phyloP scores from a whole-genome alignment of 2,888 invertebrate genomes.

The Phoenoteleia sp. region DNA sequence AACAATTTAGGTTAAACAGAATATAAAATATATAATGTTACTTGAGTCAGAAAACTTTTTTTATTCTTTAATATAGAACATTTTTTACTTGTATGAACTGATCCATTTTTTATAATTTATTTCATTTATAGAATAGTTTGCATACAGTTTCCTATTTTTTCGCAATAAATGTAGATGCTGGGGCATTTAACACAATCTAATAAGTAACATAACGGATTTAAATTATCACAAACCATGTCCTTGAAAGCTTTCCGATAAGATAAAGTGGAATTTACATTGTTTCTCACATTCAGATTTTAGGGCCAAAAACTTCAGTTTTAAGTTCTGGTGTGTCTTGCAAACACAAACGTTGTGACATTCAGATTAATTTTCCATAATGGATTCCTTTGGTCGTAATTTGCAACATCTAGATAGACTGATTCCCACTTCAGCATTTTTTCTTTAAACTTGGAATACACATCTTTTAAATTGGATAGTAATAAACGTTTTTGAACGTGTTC shows the following conservation, averaged over 20 bases:
- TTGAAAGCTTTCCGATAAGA: conserved; percentile 23
- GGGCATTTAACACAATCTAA: conserved; percentile 1
- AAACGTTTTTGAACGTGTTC: conserved; percentile 26
- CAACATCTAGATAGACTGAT: conserved; percentile 33
- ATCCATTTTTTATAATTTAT: too few species aligned
- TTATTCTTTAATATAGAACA: too few species aligned
- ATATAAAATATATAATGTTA: too few species aligned
- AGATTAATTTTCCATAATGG: conserved; percentile 26
- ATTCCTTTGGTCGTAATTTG: conserved; percentile 45
- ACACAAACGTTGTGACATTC: conserved; percentile 46
- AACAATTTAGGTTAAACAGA: too few species aligned
- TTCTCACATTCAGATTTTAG: conserved; percentile 15
- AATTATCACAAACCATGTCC: conserved; percentile 13
- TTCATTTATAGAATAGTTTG: too few species aligned
- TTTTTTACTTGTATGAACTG: too few species aligned
- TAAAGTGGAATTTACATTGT: background rate
- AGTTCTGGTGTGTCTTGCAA: conserved; percentile 34
- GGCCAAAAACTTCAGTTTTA: conserved; percentile 7
- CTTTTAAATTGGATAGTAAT: conserved; percentile 11
- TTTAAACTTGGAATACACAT: conserved; percentile 7
- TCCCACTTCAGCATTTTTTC: conserved; percentile 13
- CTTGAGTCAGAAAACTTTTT: too few species aligned
- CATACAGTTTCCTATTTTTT: too few species aligned
- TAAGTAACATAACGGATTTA: conserved; percentile 6
- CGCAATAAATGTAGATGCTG: too few species aligned